Evolutionary conservation across 2,797 vertebrate species (phyloP).

Genomic region (Sylvia borin): DNA sequence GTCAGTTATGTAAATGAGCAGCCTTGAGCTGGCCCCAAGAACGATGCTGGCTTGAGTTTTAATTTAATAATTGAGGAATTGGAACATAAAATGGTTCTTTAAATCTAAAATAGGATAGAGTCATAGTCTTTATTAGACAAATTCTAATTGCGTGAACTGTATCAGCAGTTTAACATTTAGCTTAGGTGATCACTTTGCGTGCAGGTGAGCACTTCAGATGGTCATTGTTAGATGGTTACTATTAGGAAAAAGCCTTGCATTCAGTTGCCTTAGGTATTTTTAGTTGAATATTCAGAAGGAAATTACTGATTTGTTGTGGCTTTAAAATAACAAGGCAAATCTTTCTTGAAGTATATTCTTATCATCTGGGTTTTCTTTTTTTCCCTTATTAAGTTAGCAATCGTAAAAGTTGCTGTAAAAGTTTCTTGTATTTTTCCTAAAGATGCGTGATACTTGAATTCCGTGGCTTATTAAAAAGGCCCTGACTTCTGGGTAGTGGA

Average conservation of each 20-base stretch:
- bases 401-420: neutral
- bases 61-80: conserved; percentile 52
- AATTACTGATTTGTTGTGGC: neutral
- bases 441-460: neutral
- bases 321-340: neutral
- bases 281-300: neutral
- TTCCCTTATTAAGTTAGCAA: neutral
- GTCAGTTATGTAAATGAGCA: conserved; percentile 57
- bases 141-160: neutral
- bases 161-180: neutral
- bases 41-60: conserved; percentile 25
- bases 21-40: conserved; percentile 46
- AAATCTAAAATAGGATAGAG: conserved; percentile 5
- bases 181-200: neutral
- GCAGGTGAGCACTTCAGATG: neutral
- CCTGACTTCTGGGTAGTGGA: neutral
- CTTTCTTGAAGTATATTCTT: neutral
- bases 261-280: neutral
- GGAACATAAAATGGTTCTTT: conserved; percentile 45
- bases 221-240: neutral
- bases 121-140: conserved; percentile 24
- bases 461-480: neutral
- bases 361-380: neutral
- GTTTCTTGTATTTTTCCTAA: neutral
- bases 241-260: neutral